Base-by-base conservation (phyloP, 2,113 vertebrate genomes). In the Hyla sarda region DNA sequence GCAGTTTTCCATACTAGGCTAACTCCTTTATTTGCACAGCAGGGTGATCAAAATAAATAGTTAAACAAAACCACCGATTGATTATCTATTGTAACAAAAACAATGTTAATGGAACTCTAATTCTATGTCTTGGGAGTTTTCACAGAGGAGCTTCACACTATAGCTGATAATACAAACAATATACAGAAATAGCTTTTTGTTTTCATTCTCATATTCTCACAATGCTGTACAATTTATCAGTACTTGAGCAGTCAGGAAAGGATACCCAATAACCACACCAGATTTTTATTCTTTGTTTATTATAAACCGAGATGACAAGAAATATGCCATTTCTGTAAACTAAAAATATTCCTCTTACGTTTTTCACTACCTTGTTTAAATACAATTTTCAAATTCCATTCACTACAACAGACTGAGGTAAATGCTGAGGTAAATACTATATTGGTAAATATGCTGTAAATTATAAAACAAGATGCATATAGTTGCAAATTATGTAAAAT, bases 1-100 rank as follows among this genome's bases (percentile, higher is more conserved):
- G 81, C 45, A 50, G 30, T 23, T 71, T 14, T 48, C 52, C 30
- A 50, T 71, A 0, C 45, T 41, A 41, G 32, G 23, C 77, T 62
- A 62, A n/a, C 65, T 52, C n/a, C n/a, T 71, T 69, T 82, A 71
- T 67, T 71, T 50, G 25, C 62, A 82, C 62, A 82, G 81, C 62
- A 69, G 62, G 65, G 62, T 52, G 62, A 71, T 23, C 47, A 52
- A 32, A 82, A 69, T 48, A 25, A 71, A 82, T 67, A 67, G 37
- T 50, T 82, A 82, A 47, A 52, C 34, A 71, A 47, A 34, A 34
- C 32, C 17, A 23, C 13, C 32, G 41, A 34, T 52, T 50, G 80
- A 82, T 23, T 48, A 8, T 52, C 80, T 71, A 67, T 69, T 52
- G 56, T 80, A 60, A 45, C 14, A 80, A 45, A 50, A 10, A 80